These are phyloP conservation scores for Cynopterus brachyotis DNA, from an alignment of 2,113 vertebrate species.

Conservation along the genomic window DNA sequence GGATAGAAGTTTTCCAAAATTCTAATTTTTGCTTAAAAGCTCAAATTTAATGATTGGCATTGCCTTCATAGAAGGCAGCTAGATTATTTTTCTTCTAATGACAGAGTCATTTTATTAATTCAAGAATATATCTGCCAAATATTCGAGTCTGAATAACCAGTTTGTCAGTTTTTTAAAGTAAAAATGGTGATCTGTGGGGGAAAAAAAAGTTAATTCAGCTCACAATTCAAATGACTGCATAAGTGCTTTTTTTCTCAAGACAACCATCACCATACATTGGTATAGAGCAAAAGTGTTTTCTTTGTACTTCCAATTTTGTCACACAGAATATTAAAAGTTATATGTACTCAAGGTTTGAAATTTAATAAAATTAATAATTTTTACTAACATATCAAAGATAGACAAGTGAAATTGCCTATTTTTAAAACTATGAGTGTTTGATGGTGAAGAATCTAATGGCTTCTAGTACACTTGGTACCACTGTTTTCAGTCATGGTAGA, in stretches of 20 bases:
- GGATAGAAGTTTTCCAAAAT: not conserved
- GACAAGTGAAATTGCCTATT: not conserved
- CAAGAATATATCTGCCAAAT: not conserved
- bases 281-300: not conserved
- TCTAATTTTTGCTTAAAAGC: constrained; percentile 14
- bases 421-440: not conserved
- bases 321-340: not conserved
- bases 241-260: not conserved
- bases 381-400: not conserved
- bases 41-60: not conserved
- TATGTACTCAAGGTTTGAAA: not conserved
- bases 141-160: not conserved
- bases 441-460: not conserved
- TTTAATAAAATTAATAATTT: not conserved
- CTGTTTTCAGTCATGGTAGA: not conserved
- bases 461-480: not conserved
- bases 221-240: not conserved
- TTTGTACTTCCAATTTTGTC: not conserved
- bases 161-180: not conserved
- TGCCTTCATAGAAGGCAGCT: not conserved
- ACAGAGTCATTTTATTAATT: not conserved
- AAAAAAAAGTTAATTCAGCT: not conserved
- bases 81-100: not conserved
- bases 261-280: not conserved
- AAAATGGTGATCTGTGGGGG: not conserved